Evolutionary conservation across 64 coral and sea anemone genomes (phyloP).

Genomic region (Trachythela sp.): DNA sequence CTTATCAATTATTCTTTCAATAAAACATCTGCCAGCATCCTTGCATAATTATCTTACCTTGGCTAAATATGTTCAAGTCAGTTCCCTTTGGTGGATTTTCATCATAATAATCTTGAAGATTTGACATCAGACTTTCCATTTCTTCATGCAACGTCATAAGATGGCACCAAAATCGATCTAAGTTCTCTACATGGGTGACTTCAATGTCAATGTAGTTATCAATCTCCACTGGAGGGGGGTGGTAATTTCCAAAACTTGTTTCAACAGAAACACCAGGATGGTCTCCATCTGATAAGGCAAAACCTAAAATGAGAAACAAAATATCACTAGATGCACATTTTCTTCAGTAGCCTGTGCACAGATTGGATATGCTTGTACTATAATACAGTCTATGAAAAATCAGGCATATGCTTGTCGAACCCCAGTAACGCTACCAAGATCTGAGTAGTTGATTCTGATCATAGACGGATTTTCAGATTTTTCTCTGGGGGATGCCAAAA

Average conservation of each 20-base stretch:
- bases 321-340: too few relatives aligned
- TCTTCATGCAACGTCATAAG: slow-evolving; percentile 33
- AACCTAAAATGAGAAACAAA: slow-evolving; percentile 19
- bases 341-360: too few relatives aligned
- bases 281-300: slow-evolving; percentile 43
- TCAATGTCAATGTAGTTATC: slow-evolving; percentile 64
- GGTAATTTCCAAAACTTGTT: slow-evolving; percentile 38
- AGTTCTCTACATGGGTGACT: slow-evolving; percentile 58
- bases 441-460: too few relatives aligned
- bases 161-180: slow-evolving; percentile 73
- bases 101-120: slow-evolving; percentile 55
- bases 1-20: too few relatives aligned
- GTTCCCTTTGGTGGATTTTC: not conserved
- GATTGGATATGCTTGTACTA: too few relatives aligned
- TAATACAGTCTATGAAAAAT: too few relatives aligned
- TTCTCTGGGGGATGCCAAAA: too few relatives aligned
- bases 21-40: too few relatives aligned
- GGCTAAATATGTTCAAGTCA: not conserved
- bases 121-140: slow-evolving; percentile 66
- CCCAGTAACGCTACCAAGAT: too few relatives aligned
- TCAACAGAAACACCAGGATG: slow-evolving; percentile 58
- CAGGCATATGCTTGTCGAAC: too few relatives aligned
- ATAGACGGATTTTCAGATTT: too few relatives aligned
- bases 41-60: too few relatives aligned
- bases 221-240: slow-evolving; percentile 20